These are phyloP conservation scores for Nesoenas mayeri DNA, from an alignment of 2,113 vertebrate genomes.

Conservation along the genomic window DNA sequence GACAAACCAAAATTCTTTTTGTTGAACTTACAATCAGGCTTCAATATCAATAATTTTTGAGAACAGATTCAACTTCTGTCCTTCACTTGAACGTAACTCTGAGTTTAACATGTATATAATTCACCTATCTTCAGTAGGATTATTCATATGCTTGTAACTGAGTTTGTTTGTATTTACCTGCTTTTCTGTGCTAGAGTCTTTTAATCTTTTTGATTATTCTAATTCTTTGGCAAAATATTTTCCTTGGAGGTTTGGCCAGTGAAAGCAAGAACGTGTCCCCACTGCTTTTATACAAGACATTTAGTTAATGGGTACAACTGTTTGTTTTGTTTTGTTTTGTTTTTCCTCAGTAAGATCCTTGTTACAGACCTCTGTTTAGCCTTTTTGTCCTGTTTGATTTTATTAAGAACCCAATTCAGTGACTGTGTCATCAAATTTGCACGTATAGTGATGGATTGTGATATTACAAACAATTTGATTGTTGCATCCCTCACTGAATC, in stretches of 20 bases:
- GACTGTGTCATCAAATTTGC: constrained; percentile 24
- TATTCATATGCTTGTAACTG: background rate
- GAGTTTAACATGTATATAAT: background rate
- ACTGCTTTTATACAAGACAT: background rate
- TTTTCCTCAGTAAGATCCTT: background rate
- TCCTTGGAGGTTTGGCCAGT: background rate
- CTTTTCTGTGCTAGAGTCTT: background rate
- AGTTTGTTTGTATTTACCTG: background rate
- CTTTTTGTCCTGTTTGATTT: background rate
- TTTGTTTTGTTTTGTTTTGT: background rate
- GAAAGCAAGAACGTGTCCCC: background rate
- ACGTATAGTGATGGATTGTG: background rate
- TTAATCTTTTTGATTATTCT: background rate
- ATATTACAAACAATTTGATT: constrained; percentile 1
- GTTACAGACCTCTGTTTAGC: background rate
- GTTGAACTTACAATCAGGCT: background rate
- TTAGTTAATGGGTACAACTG: background rate
- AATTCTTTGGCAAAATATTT: constrained; percentile 1
- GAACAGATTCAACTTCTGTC: background rate
- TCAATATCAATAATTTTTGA: background rate
- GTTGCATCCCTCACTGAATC: background rate
- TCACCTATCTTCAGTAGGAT: background rate
- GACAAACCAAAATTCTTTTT: constrained; percentile 13
- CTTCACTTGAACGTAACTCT: background rate
- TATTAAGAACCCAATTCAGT: background rate